A percentile compares a stretch with the other conserved stretches of the same genome.
These are phyloP conservation scores for Hetaerina americana DNA, from an alignment of 1,140 invertebrate genomes.

Conservation along the genomic window DNA sequence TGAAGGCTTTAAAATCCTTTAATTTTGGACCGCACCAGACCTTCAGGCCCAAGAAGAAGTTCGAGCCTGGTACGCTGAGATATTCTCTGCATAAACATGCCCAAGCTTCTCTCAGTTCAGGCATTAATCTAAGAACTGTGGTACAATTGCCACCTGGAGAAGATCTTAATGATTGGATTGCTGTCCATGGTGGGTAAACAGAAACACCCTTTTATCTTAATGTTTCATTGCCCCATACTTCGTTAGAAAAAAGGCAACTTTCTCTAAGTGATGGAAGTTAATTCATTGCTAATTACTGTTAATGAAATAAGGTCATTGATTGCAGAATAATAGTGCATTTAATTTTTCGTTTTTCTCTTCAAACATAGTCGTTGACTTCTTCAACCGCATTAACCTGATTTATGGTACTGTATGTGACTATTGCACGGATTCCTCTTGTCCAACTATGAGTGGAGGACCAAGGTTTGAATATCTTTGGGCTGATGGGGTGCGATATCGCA, in stretches of 20 bases:
- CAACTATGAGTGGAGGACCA: slow-evolving; percentile 82
- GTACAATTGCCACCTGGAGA: slow-evolving; percentile 78
- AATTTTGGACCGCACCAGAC: slow-evolving; percentile 48
- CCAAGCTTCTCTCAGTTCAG: slow-evolving; percentile 86
- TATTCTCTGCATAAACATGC: slow-evolving; percentile 90
- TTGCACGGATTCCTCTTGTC: slow-evolving; percentile 74
- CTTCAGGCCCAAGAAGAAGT: slow-evolving; percentile 80
- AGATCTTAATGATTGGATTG: slow-evolving; percentile 87
- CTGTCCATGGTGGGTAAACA: slow-evolving; percentile 79
- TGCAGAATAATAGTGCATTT: too few relatives aligned
- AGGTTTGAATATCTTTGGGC: slow-evolving; percentile 90
- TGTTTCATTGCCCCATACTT: neutral
- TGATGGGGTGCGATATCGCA: slow-evolving; percentile 75
- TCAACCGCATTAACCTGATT: slow-evolving; percentile 89
- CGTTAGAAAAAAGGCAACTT: neutral
- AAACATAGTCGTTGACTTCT: slow-evolving; percentile 91
- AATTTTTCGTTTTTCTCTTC: too few relatives aligned
- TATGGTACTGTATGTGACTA: slow-evolving; percentile 82
- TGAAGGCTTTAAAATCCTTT: neutral
- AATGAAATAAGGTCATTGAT: slow-evolving; percentile 1
- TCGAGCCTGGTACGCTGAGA: slow-evolving; percentile 77
- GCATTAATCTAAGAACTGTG: slow-evolving; percentile 74
- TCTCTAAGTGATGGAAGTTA: neutral
- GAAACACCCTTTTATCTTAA: too few relatives aligned
- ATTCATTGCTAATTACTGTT: neutral